These are phyloP conservation scores for Tringa solitaria DNA, from an alignment of 2,113 vertebrate genomes.

Conservation along the genomic window DNA sequence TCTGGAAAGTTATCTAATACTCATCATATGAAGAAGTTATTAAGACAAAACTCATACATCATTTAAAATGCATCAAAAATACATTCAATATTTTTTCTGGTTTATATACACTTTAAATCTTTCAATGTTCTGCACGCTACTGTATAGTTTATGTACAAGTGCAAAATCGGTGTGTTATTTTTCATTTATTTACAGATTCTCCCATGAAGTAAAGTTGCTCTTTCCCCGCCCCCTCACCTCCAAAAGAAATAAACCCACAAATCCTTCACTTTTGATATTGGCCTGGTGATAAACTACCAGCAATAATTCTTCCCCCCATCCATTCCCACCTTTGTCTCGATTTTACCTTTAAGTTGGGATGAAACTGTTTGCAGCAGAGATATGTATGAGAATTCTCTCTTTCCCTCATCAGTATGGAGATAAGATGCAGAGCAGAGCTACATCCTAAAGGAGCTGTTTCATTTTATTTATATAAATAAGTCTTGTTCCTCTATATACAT, in stretches of 20 bases:
- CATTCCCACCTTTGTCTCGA: background rate
- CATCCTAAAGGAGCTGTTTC: background rate
- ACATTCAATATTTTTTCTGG: slow-evolving; percentile 54
- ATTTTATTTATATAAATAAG: background rate
- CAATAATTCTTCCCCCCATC: background rate
- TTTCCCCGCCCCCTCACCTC: background rate
- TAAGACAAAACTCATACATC: slow-evolving; percentile 61
- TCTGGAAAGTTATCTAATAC: background rate
- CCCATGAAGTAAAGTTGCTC: background rate
- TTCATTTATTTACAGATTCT: slow-evolving; percentile 57
- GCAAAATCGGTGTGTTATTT: slow-evolving; percentile 32
- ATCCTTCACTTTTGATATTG: background rate
- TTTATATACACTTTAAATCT: slow-evolving; percentile 64
- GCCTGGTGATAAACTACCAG: background rate
- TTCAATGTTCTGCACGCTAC: slow-evolving; percentile 29
- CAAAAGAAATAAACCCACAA: background rate
- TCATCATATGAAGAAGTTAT: slow-evolving; percentile 48
- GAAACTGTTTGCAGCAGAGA: slow-evolving; percentile 15
- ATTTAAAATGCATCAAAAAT: slow-evolving; percentile 68
- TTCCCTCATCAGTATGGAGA: background rate
- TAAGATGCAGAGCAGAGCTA: background rate
- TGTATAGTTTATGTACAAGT: slow-evolving; percentile 65
- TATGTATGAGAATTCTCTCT: background rate
- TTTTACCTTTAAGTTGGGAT: background rate
- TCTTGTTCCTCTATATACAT: background rate